Base-by-base conservation (phyloP, 2,113 vertebrate species). In the Saguinus imperator region DNA sequence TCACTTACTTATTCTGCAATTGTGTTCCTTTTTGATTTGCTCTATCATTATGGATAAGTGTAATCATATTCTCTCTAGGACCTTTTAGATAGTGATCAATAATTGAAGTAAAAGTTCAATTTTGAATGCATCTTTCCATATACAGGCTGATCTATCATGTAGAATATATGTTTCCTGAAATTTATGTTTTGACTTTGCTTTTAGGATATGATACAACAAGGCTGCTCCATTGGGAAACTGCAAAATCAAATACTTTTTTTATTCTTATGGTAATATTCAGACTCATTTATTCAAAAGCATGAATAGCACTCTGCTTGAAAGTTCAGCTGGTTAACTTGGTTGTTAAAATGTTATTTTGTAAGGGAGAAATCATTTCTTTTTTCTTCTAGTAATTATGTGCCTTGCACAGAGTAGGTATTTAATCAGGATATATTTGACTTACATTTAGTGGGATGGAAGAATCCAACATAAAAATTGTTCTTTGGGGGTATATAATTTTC, bases 261-360 rank as follows among this genome's bases (percentile, higher is more conserved):
- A 45, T 96, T 96, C 20, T 95, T 79, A 82, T 55, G 55, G 32
- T 92, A 32, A 72, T 90, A 92, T 90, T 89, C 58, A 93, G 87
- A 90, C 29, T 90, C n/a, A 61, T n/a, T 95, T 52, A 35, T 96
- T 93, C 43, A 76, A 95, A 79, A 89, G 37, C 37, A 50, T 58
- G 37, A 85, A 11, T 80, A 68, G 35, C 85, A 70, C 35, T 94
- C 16, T 80, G 27, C 21, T 89, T 81, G 76, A 70, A 72, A 83
- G 55, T 97, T 87, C 27, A 86, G 32, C 8, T 72, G 27, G 61
- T 89, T 91, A 94, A 89, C 88, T 35, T 92, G 35, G 20, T 80
- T 86, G 35, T 89, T 70, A 55, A 8, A 96, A 21, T 66, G 21
- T 66, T 96, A 70, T 82, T 95, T 21, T 89, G 4, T 77, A 87